Evolutionary conservation across 2,888 invertebrate genomes (phyloP).

Genomic region (Cataglyphis livida): DNA sequence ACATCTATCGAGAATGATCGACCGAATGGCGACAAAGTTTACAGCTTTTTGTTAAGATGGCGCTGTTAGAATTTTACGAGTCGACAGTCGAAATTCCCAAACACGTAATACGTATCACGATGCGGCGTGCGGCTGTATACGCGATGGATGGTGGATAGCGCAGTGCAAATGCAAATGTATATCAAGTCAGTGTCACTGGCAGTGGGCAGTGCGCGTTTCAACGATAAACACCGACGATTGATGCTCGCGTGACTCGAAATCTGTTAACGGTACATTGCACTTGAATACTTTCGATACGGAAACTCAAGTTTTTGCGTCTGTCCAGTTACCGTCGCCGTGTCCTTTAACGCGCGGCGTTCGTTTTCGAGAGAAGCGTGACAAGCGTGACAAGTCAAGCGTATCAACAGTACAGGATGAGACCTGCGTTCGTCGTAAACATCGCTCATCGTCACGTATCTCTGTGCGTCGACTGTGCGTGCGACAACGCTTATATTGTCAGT

Average conservation of each 20-base stretch:
- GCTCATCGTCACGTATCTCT: background rate
- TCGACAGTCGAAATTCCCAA: background rate
- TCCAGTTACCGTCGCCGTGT: background rate
- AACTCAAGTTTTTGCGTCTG: background rate
- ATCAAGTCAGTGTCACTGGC: slow-evolving; percentile 50
- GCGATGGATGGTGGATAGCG: background rate
- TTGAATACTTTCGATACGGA: background rate
- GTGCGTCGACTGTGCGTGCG: background rate
- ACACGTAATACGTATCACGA: no score
- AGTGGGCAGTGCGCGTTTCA: slow-evolving; percentile 59
- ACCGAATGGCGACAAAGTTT: background rate
- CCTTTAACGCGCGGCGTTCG: background rate
- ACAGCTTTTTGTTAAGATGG: background rate
- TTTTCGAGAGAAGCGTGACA: background rate
- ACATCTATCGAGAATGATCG: background rate
- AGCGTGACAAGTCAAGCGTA: background rate
- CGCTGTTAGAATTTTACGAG: background rate
- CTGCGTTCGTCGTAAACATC: slow-evolving; percentile 5
- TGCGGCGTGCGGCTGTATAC: no score
- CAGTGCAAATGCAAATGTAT: background rate
- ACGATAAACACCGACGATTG: slow-evolving; percentile 41
- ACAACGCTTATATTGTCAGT: background rate
- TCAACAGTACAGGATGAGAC: background rate
- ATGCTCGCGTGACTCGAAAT: slow-evolving; percentile 53
- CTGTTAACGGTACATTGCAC: background rate